Percentiles rank a stretch among this genome's conserved stretches.
phyloP scores from a whole-genome alignment of 2,888 invertebrate genomes.

The Sturmia bella region DNA sequence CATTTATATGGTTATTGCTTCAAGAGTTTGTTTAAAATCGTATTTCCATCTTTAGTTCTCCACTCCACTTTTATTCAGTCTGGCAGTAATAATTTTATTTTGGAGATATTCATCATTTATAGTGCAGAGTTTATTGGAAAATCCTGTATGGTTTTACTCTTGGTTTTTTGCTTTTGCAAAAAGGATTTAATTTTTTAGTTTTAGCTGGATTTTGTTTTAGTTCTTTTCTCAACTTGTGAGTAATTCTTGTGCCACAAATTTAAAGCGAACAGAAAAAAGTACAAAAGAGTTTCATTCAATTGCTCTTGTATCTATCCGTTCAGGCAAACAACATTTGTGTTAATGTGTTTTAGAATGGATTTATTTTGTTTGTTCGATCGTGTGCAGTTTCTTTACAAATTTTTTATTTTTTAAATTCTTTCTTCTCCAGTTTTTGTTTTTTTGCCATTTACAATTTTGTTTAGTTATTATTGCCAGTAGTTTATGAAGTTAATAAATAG shows the following conservation, averaged over 20 bases:
- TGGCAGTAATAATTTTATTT: not conserved
- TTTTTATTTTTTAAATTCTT: conserved; percentile 20
- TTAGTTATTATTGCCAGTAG: conserved; percentile 20
- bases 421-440: not conserved
- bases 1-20: too few species aligned
- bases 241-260: conserved; percentile 26
- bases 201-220: conserved; percentile 32
- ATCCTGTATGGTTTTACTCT: conserved; percentile 19
- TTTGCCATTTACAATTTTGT: conserved; percentile 12
- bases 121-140: conserved; percentile 39
- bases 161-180: conserved; percentile 28
- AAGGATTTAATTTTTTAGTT: conserved; percentile 60
- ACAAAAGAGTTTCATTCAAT: conserved; percentile 48
- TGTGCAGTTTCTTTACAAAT: conserved; percentile 29
- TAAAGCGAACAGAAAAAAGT: conserved; percentile 9
- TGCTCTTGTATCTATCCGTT: conserved; percentile 12
- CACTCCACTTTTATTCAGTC: too few species aligned
- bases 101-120: not conserved
- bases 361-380: conserved; percentile 2
- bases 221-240: conserved; percentile 39
- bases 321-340: conserved; percentile 15
- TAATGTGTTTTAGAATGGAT: conserved; percentile 6
- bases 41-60: too few species aligned
- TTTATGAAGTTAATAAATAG: conserved; percentile 57
- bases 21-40: too few species aligned